Percentiles rank a stretch among this genome's conserved stretches.
phyloP scores from a whole-genome alignment of 2,797 vertebrate genomes.

The Argyrosomus regius region DNA sequence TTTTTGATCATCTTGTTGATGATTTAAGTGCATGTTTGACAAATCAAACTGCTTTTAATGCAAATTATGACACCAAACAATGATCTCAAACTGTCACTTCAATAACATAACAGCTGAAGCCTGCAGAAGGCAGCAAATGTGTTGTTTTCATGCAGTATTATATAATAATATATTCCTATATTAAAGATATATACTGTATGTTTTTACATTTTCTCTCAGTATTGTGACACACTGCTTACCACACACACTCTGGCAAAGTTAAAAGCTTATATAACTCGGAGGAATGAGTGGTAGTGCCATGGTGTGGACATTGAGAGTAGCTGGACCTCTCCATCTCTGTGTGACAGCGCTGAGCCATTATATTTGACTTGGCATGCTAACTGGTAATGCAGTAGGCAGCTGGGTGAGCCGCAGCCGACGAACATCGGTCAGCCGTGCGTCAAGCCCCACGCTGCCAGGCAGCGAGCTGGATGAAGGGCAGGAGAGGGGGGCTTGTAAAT shows the following conservation, averaged over 20 bases:
- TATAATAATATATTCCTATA: neutral
- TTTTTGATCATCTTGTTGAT: too few species aligned
- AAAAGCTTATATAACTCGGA: neutral
- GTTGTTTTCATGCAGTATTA: neutral
- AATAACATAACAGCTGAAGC: neutral
- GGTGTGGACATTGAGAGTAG: slow-evolving; percentile 17
- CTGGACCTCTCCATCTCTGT: slow-evolving; percentile 28
- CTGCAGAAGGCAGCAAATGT: neutral
- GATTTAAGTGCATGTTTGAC: neutral
- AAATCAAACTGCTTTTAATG: neutral
- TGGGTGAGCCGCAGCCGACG: slow-evolving; percentile 45
- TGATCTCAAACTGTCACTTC: neutral
- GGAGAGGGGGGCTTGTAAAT: slow-evolving; percentile 46
- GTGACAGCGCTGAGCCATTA: slow-evolving; percentile 43
- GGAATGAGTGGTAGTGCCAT: slow-evolving; percentile 11
- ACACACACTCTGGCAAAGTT: neutral
- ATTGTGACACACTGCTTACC: neutral
- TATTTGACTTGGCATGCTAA: slow-evolving; percentile 68
- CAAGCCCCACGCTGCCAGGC: slow-evolving; percentile 42
- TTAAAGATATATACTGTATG: neutral
- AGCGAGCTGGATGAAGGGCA: slow-evolving; percentile 33
- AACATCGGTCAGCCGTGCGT: slow-evolving; percentile 44
- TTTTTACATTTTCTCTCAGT: neutral
- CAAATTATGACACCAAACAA: neutral
- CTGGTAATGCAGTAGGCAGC: slow-evolving; percentile 49